A percentile compares a stretch with the other conserved stretches of the same genome.
Evolutionary conservation across 2,888 invertebrate genomes (phyloP).

Genomic region (Acleris emargana): DNA sequence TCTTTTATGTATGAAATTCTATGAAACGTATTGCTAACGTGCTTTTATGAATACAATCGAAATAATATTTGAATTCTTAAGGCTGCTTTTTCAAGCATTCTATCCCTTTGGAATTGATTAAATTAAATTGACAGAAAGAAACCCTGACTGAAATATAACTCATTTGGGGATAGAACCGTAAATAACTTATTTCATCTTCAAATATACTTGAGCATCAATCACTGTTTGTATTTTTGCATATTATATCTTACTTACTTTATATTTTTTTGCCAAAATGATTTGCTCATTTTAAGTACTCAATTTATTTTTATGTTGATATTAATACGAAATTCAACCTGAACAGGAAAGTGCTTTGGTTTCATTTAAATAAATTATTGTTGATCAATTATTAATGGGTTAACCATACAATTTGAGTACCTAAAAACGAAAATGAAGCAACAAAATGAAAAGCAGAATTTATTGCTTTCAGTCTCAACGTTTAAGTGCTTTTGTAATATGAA

Average conservation of each 20-base stretch:
- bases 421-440: neutral
- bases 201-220: slow-evolving; percentile 4
- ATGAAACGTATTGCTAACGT: no score
- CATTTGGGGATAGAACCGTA: slow-evolving; percentile 1
- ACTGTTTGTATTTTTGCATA: neutral
- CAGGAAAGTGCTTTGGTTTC: neutral
- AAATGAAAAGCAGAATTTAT: slow-evolving; percentile 1
- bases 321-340: neutral
- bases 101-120: neutral
- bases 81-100: neutral
- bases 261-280: no score
- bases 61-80: neutral
- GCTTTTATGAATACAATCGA: no score
- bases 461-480: neutral
- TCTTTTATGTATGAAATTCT: no score
- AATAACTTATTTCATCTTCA: slow-evolving; percentile 3
- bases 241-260: neutral
- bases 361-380: no score
- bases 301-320: neutral
- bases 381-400: no score
- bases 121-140: neutral
- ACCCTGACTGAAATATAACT: neutral
- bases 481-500: neutral
- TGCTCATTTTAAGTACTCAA: neutral
- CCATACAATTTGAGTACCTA: no score